Evolutionary conservation across 2,888 invertebrate genomes (phyloP).

Genomic region (Luperina nickerlii): DNA sequence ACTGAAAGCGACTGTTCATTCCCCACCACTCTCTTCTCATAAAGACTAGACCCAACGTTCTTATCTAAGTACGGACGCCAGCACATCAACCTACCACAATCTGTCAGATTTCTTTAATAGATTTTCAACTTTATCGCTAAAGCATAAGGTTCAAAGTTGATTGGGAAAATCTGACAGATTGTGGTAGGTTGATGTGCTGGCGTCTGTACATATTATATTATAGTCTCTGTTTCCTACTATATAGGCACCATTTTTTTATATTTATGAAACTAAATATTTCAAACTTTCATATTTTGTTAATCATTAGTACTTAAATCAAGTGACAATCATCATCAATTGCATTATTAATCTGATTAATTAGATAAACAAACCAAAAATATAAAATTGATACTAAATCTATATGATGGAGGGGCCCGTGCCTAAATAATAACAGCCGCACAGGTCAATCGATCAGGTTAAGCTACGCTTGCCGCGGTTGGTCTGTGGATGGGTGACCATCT

Average conservation of each 20-base stretch:
- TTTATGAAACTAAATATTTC: background rate
- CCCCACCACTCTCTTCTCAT: background rate
- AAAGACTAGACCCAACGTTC: conserved; percentile 7
- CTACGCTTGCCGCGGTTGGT: too few relatives aligned
- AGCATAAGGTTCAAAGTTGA: too few relatives aligned
- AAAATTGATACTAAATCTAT: background rate
- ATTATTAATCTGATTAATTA: conserved; percentile 4
- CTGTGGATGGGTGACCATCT: too few relatives aligned
- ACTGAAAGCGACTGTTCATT: background rate
- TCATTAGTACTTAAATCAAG: background rate
- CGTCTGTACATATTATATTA: background rate
- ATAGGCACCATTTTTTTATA: conserved; percentile 7
- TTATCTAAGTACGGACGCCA: background rate
- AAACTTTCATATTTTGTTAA: background rate
- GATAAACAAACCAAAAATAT: background rate
- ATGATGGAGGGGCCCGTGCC: background rate
- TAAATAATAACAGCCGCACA: too few relatives aligned
- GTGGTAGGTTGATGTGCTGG: too few relatives aligned
- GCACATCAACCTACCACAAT: too few relatives aligned
- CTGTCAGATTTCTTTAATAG: too few relatives aligned
- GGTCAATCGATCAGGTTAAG: too few relatives aligned
- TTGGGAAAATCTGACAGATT: too few relatives aligned
- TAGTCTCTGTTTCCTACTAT: background rate
- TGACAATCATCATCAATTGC: background rate
- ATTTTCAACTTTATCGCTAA: too few relatives aligned